Percentiles rank a stretch among this genome's conserved stretches.
These are phyloP conservation scores for Steinernema carpocapsae DNA, from an alignment of 2,888 invertebrate species.

Conservation along the genomic window DNA sequence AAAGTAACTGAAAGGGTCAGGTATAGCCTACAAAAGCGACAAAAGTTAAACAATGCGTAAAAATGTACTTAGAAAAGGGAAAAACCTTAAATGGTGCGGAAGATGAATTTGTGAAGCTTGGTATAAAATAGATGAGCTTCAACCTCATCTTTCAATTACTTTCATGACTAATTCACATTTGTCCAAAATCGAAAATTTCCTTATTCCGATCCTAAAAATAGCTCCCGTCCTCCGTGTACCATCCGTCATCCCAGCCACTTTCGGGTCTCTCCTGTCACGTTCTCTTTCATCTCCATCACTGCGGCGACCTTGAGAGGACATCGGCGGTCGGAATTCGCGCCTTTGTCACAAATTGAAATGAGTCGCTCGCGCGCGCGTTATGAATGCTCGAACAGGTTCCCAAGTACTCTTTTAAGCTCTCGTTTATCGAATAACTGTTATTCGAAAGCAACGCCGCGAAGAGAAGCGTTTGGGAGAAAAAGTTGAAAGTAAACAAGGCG, in stretches of 20 bases:
- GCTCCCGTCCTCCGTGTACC: too few relatives aligned
- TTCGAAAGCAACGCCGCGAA: background rate
- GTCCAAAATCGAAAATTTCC: too few relatives aligned
- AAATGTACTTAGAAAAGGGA: too few relatives aligned
- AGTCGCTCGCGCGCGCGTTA: background rate
- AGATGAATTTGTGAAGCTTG: too few relatives aligned
- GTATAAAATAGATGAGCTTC: too few relatives aligned
- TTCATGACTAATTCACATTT: too few relatives aligned
- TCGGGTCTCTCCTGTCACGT: background rate
- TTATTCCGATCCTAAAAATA: too few relatives aligned
- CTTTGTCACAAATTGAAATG: constrained; percentile 18
- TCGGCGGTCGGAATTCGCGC: background rate
- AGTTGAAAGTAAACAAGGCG: constrained; percentile 19
- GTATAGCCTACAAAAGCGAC: too few relatives aligned
- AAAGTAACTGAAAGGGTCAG: too few relatives aligned
- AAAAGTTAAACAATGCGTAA: too few relatives aligned
- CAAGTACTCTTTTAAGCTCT: constrained; percentile 13
- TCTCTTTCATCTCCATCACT: background rate
- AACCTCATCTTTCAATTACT: too few relatives aligned
- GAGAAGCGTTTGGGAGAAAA: background rate
- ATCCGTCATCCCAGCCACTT: background rate
- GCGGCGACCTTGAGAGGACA: constrained; percentile 12
- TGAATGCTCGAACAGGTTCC: constrained; percentile 26
- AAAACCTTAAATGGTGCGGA: too few relatives aligned
- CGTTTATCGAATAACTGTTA: constrained; percentile 26